Base-by-base conservation (phyloP, 2,113 vertebrate genomes). In the Rousettus leschenaultii region DNA sequence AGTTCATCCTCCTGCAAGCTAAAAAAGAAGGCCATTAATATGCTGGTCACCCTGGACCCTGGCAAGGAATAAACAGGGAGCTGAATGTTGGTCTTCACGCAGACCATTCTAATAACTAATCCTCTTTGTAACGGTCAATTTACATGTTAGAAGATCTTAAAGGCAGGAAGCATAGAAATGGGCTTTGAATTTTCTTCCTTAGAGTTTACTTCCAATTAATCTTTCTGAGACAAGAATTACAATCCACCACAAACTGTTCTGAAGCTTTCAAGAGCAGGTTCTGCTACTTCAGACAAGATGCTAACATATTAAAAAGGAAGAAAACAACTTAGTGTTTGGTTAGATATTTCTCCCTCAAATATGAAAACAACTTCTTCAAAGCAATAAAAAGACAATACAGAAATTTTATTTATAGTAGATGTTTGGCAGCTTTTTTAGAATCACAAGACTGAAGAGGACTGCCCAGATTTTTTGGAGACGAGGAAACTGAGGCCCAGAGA, bases 101-200 rank as follows among this genome's bases (percentile, higher is more conserved):
- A 38, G 97, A 95, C 98, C 98, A 97, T 98, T 98, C 98, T 97
- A 97, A 97, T 95, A 97, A 97, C 97, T 98, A 99, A 99, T 99
- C 98, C 98, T 98, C 93, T 99, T 99, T 99, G 98, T 99, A 98
- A 98, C 0, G 88, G 97, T 98, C 89, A 0, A 98, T 99, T 99
- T 99, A 99, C 98, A 99, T 98, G 98, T 98, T 98, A 98, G 98
- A 98, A 98, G 98, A 98, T 98, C 98, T 98, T 98, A 99, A 98
- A 98, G 98, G 98, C 98, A 99, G 98, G 98, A 99, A 99, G 98
- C 98, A 97, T 97, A 98, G 97, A 98, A 98, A 97, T 96, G 98
- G 98, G 98, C 98, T 98, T 98, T 98, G 96, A 98, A 97, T 98
- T 96, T 97, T 98, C 75, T 90, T 97, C 97, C 59, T 51, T 97